Evolutionary conservation across 2,888 invertebrate species (phyloP).

Genomic region (Neoscelio sp.): DNA sequence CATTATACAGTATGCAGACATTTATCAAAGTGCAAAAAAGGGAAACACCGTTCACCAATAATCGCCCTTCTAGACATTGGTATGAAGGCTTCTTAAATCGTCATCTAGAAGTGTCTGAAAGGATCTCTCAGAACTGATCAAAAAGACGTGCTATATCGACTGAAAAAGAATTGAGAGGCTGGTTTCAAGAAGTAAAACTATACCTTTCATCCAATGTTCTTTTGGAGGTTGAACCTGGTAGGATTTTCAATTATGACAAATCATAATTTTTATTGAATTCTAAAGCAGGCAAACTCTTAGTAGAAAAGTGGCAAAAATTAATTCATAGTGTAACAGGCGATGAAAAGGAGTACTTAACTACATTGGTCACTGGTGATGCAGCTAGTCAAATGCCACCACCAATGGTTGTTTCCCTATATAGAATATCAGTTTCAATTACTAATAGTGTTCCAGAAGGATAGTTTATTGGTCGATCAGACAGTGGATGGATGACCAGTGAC

Average conservation of each 20-base stretch:
- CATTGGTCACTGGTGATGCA: too few species aligned
- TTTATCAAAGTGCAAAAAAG: slow-evolving; percentile 35
- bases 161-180: not conserved
- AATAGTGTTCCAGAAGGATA: slow-evolving; percentile 33
- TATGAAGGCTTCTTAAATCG: not conserved
- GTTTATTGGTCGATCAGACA: slow-evolving; percentile 69
- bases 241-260: slow-evolving; percentile 80
- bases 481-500: slow-evolving; percentile 71
- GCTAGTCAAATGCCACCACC: not conserved
- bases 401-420: not conserved
- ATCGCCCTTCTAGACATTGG: slow-evolving; percentile 40
- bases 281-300: slow-evolving; percentile 75
- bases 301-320: slow-evolving; percentile 71
- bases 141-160: not conserved
- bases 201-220: not conserved
- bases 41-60: slow-evolving; percentile 69
- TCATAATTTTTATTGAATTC: slow-evolving; percentile 78
- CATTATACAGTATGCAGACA: slow-evolving; percentile 71
- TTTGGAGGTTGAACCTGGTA: slow-evolving; percentile 63
- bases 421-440: not conserved
- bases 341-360: slow-evolving; percentile 9
- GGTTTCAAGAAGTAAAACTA: not conserved
- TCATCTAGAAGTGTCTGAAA: not conserved
- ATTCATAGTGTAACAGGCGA: slow-evolving; percentile 20
- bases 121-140: slow-evolving; percentile 4